Base-by-base conservation (phyloP, 2,797 vertebrate species). In the Perdix hodgsoniae region DNA sequence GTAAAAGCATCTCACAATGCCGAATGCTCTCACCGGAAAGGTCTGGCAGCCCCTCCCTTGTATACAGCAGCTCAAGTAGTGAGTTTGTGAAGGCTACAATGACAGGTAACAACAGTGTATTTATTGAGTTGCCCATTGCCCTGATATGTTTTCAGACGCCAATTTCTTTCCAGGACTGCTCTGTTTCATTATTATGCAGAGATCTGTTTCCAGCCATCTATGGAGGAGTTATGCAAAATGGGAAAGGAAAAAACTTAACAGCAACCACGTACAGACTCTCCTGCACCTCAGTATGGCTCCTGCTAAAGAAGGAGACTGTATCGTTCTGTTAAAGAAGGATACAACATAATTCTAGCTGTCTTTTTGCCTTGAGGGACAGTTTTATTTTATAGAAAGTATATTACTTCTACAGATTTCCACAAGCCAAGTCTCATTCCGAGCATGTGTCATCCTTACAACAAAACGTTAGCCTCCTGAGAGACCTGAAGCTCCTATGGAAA, bases 101-200 rank as follows among this genome's bases (percentile, higher is more conserved):
- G 77, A 91, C 74, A 88, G 93, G 84, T 65, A 96, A 96, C 92
- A 93, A 95, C 93, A 73, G 52, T 40, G 67, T 84, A 92, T 96
- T 97, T 94, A 92, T 77, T 91, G 93, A 91, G 91, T 61, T 40
- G 93, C 85, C 67, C 67, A 72, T 76, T 70, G 50, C n/a, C 82
- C 94, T 89, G 52, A 83, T 81, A 88, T 17, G 73, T 84, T 88
- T 78, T 93, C 81, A 73, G 54, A 70, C 40, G 60, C 24, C 8
- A 17, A 39, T 69, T 92, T 89, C 81, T 95, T 88, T 86, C 90
- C 77, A 79, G 69, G 83, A 81, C 79, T 94, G 86, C 74, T 86
- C 80, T 94, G 79, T 57, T 96, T 96, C 94, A 60, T 83, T 95
- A 94, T 89, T 93, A 90, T 31, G 92, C 47, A 91, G 76, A 87